Percentiles rank a stretch among this genome's conserved stretches.
Conservation (phyloP, 2,888 invertebrate genomes). For the Yponomeuta evonymella region DNA sequence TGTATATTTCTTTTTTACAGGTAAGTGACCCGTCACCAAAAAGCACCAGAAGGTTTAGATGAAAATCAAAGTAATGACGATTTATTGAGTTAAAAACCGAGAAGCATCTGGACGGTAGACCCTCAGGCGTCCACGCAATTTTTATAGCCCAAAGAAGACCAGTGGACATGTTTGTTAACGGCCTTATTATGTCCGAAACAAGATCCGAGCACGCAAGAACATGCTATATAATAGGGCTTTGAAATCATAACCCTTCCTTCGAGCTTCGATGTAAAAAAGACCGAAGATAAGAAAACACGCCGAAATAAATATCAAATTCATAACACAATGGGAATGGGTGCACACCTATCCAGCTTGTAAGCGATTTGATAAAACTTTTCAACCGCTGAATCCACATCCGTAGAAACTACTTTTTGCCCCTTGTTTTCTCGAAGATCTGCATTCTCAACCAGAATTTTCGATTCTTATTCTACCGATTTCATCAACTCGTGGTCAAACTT, state of each 20-base stretch:
- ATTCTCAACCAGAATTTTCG: no score
- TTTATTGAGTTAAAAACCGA: no score
- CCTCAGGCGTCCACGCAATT: not conserved
- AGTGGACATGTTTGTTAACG: not conserved
- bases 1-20: conserved; percentile 41
- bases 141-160: not conserved
- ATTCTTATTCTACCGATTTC: no score
- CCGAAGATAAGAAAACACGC: conserved; percentile 32
- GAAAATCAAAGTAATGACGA: no score
- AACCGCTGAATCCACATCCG: not conserved
- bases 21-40: conserved; percentile 41
- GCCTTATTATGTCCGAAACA: not conserved
- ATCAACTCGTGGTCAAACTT: no score
- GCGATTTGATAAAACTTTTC: not conserved
- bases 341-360: not conserved
- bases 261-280: not conserved
- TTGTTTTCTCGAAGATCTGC: no score
- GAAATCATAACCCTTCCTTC: conserved; percentile 9
- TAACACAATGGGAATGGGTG: conserved; percentile 68
- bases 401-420: no score
- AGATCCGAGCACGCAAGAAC: conserved; percentile 13
- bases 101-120: not conserved
- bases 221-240: conserved; percentile 36
- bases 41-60: conserved; percentile 14
- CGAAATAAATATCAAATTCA: conserved; percentile 68